Conservation (phyloP, 1,140 invertebrate genomes). For the Steinernema khuongi region DNA sequence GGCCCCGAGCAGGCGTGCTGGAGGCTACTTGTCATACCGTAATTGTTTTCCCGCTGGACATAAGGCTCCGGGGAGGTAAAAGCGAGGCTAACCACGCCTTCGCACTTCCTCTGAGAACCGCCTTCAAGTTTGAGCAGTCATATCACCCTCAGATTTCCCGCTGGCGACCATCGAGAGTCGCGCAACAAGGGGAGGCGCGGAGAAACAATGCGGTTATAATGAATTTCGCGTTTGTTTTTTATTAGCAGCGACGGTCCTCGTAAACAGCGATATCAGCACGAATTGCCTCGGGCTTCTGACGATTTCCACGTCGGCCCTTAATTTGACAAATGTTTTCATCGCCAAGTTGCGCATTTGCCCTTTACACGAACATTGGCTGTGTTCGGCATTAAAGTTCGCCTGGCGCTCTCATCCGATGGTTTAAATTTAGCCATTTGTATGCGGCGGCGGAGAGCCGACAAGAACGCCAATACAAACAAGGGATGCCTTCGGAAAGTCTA, state of each 20-base stretch:
- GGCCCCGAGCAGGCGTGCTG: no score
- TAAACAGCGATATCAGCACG: conserved; percentile 6
- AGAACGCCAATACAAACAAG: no score
- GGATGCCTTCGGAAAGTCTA: no score
- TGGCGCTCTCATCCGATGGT: no score
- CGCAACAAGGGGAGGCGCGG: background rate
- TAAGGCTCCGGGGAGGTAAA: background rate
- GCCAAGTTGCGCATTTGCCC: background rate
- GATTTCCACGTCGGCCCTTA: background rate
- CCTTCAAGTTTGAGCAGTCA: background rate
- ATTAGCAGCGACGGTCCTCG: background rate
- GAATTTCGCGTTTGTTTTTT: background rate
- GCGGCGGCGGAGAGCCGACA: no score
- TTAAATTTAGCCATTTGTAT: no score
- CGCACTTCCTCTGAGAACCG: background rate
- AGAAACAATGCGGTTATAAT: background rate
- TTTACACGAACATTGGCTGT: background rate
- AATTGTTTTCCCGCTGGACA: background rate
- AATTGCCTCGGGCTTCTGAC: background rate
- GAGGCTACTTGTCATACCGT: background rate
- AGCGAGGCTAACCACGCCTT: background rate
- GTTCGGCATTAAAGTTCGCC: background rate
- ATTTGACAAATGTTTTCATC: conserved; percentile 10
- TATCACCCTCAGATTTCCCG: conserved; percentile 9
- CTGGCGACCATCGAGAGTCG: background rate